A percentile compares a stretch with the other conserved stretches of the same genome.
Conservation (phyloP, 2,113 vertebrate species). For the Oenanthe oenanthe region DNA sequence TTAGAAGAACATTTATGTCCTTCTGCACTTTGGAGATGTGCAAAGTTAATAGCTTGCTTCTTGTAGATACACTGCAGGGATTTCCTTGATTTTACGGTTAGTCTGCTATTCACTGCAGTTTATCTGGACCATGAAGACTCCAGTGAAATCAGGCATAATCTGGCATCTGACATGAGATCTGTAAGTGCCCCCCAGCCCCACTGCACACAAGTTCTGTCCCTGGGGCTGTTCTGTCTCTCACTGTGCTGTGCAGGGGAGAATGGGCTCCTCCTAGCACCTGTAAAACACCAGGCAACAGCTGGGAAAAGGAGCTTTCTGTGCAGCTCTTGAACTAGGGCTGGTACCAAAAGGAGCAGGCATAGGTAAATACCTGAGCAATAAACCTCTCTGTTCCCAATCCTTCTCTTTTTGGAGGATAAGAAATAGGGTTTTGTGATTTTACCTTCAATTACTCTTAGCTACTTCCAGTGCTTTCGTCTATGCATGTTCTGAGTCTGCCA, state of each 20-base stretch:
- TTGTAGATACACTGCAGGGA: background rate
- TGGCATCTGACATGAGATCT: background rate
- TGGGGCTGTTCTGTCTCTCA: background rate
- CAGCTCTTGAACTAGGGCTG: background rate
- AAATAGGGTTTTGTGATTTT: background rate
- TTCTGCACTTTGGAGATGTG: background rate
- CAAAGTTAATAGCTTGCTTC: slow-evolving; percentile 18
- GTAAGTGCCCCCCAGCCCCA: background rate
- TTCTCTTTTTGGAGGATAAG: background rate
- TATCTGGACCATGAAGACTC: background rate
- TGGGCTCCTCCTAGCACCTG: background rate
- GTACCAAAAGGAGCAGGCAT: background rate
- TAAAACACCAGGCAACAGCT: background rate
- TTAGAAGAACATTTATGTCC: slow-evolving; percentile 6
- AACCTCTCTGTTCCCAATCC: background rate
- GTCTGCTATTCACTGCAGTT: background rate
- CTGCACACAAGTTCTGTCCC: background rate
- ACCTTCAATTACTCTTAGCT: background rate
- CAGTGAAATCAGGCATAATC: background rate
- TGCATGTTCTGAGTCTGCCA: background rate
- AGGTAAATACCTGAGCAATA: background rate
- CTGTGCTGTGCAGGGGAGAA: background rate
- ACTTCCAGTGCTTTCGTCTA: background rate
- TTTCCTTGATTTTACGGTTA: background rate
- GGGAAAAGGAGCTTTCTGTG: background rate